A percentile compares a stretch with the other conserved stretches of the same genome.
Conservation (phyloP, 2,797 vertebrate species). For the Bradypodion ventrale region DNA sequence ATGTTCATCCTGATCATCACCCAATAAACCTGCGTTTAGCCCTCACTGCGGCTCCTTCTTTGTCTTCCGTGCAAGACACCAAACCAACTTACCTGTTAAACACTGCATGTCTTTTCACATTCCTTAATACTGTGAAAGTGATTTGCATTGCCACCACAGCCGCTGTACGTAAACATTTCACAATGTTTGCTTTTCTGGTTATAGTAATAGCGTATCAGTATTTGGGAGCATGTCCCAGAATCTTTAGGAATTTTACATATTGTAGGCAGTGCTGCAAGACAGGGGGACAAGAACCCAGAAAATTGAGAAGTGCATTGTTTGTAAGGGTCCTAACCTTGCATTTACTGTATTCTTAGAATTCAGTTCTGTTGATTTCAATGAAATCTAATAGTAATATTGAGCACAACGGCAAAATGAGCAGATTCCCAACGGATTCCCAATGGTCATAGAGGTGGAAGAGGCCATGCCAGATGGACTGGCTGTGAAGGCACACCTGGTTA, state of each 20-base stretch:
- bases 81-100: neutral
- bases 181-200: neutral
- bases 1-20: no score
- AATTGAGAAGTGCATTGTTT: neutral
- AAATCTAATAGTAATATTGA: neutral
- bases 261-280: neutral
- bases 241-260: neutral
- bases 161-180: neutral
- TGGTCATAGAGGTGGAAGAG: no score
- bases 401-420: no score
- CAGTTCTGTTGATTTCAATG: neutral
- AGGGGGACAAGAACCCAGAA: neutral
- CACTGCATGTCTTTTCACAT: neutral
- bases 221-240: neutral
- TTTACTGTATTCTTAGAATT: neutral
- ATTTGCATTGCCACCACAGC: neutral
- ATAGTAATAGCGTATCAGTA: neutral
- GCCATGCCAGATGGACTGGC: no score
- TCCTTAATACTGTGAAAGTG: neutral
- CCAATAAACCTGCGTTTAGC: no score
- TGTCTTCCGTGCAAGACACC: no score
- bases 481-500: no score
- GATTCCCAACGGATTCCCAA: no score
- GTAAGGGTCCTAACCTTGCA: neutral
- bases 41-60: no score